Percentiles rank a stretch among this genome's conserved stretches.
Evolutionary conservation across 2,113 vertebrate species (phyloP).

Genomic region (Sminthopsis crassicaudata): DNA sequence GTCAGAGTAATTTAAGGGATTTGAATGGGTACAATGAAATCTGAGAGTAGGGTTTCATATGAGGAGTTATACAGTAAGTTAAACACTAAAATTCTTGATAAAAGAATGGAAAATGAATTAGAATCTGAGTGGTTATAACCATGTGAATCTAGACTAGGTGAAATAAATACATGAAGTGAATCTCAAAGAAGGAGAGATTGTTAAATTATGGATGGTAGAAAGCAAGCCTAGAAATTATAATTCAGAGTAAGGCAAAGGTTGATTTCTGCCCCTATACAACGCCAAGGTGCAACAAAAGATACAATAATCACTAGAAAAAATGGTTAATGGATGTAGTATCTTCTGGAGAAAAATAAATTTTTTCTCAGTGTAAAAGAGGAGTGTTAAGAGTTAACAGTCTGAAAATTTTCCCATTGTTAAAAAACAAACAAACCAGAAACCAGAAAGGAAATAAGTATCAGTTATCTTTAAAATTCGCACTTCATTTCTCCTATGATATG

Average conservation of each 20-base stretch:
- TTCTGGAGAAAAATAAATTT: background rate
- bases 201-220: background rate
- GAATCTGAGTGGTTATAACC: background rate
- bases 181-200: background rate
- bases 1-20: background rate
- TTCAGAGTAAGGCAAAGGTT: background rate
- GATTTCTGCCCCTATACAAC: background rate
- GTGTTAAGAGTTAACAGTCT: background rate
- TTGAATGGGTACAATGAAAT: background rate
- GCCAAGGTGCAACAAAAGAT: background rate
- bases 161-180: background rate
- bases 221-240: background rate
- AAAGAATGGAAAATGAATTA: background rate
- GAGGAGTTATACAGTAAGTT: background rate
- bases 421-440: too few species aligned
- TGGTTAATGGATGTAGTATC: background rate
- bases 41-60: background rate
- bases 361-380: background rate
- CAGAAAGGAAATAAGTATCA: too few species aligned
- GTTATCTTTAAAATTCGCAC: too few species aligned
- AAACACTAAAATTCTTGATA: background rate
- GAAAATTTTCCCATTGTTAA: background rate
- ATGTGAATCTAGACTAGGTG: background rate
- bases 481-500: too few species aligned
- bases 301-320: background rate